Evolutionary conservation across 2,797 vertebrate genomes (phyloP).

Genomic region (Lates japonicus): DNA sequence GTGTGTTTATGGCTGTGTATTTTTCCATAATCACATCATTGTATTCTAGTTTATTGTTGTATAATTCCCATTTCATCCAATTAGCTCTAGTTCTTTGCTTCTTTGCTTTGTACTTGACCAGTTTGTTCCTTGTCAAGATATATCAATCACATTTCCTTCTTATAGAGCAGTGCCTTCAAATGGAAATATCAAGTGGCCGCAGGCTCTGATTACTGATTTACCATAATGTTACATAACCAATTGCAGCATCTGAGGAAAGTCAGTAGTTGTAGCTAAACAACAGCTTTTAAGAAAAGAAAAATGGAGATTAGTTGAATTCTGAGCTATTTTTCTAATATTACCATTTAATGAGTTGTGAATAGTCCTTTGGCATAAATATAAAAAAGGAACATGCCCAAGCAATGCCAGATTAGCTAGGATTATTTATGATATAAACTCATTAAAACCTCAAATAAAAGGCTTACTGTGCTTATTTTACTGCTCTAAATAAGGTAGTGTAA

Average conservation of each 20-base stretch:
- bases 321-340: slow-evolving; percentile 6
- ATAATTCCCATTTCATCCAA: slow-evolving; percentile 1
- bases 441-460: slow-evolving; percentile 24
- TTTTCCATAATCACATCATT: slow-evolving; percentile 22
- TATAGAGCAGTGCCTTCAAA: slow-evolving; percentile 46
- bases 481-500: neutral
- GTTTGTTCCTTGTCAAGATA: slow-evolving; percentile 67
- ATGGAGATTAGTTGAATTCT: neutral
- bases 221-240: slow-evolving; percentile 62
- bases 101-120: slow-evolving; percentile 37
- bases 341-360: slow-evolving; percentile 12
- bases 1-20: slow-evolving; percentile 24
- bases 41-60: slow-evolving; percentile 24
- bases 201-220: slow-evolving; percentile 60
- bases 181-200: slow-evolving; percentile 66
- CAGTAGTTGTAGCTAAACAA: neutral
- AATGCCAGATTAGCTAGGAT: slow-evolving; percentile 13
- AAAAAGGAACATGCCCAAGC: slow-evolving; percentile 13
- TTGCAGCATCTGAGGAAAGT: slow-evolving; percentile 32
- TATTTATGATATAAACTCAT: slow-evolving; percentile 8
- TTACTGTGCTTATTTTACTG: slow-evolving; percentile 9
- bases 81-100: slow-evolving; percentile 21
- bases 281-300: slow-evolving; percentile 9
- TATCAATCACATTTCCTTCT: slow-evolving; percentile 70
- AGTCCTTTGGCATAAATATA: slow-evolving; percentile 3